Base-by-base conservation (phyloP, 2,113 vertebrate species). In the Platichthys flesus region DNA sequence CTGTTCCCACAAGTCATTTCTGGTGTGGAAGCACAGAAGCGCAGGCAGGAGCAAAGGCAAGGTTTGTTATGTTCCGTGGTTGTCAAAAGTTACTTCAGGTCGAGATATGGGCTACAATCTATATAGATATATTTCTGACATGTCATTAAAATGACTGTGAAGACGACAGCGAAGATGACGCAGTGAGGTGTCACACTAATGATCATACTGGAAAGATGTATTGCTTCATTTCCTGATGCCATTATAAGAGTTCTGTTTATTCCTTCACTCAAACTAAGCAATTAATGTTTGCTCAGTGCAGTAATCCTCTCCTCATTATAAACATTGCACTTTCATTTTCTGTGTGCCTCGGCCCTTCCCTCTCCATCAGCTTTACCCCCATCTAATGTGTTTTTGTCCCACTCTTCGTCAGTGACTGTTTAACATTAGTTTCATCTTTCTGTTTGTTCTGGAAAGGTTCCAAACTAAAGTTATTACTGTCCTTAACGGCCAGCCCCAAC, bases 301-400 rank as follows among this genome's bases (percentile, higher is more conserved):
- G 9, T 75, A 81, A 83, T 75, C 71, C 42, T 64, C 57, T 26
- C 21, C 71, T 84, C 58, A 66, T 85, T 71, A 42, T 67, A 56
- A 18, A 60, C 59, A 56, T 4, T 77, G 61, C 18, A 23, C 65
- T 54, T 64, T 58, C 40, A 45, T 69, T 58, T 65, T 57, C 63
- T 0, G 1, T 21, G 14, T 60, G 10, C 37, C 10, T 10, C 45
- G 37, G n/a, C 16, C 37, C 31, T 55, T 20, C 58, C 9, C 12
- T 31, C 67, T 66, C 71, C 37, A 61, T 57, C 66, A 18, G 60
- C 61, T 56, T 70, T 69, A 9, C 21, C n/a, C 10, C 18, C 10
- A 23, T 40, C 2, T 59, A 28, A 42, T 71, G 63, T 55, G 47
- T 54, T 66, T 66, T 74, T 21, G 40, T 56, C n/a, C 64, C 31